Evolutionary conservation across 53 echinoderm and acorn worm species (phyloP), one percentile per base, ranked within the genome.

Genomic region (Temnopleurus reevesii): DNA sequence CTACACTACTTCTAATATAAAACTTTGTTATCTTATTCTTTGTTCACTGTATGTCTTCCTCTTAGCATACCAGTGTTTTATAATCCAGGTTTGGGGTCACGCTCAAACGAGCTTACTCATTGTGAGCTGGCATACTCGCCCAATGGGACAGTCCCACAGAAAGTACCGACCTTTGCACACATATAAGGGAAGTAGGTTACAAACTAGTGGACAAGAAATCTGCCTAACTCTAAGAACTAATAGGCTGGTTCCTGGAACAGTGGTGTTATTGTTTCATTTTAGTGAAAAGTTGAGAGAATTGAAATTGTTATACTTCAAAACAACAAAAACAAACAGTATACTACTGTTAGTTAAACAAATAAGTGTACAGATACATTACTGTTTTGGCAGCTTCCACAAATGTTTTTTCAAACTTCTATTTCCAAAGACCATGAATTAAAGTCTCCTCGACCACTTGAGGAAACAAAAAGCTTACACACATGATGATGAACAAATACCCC

Each of bases 201-300:
- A 6, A 71, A 71, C 41, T 41, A 63, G 71, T 71, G 71, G 71
- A 41, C 41, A 2, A 5, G 2, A 27, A 71, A 71, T 71, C 71
- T 71, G 71, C 71, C 71, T 71, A 71, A 71, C 71, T 71, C 71
- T 71, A 41, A 38, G 71, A 23, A 41, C 71, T 5, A 10, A 64
- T 35, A 1, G 12, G 15, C 27, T 60, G 43, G 8, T 36, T 71
- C n/a, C 23, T 57, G 57, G 19, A 41, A 71, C 71, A 71, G 41
- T 6, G 41, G 23, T 19, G 0, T 2, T 19, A 41, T n/a, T 71
- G 71, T 71, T 41, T 2, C 8, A 71, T n/a, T 71, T 38, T 5
- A 12, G n/a, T 8, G 23, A 71, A 18, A 19, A 41, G n/a, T 71
- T 63, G 1, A 41, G 71, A 71, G 41, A 71, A 71, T 38, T 35